Evolutionary conservation across 2,113 vertebrate genomes (phyloP), one percentile per base, ranked within the genome.

Genomic region (Bubalus kerabau): DNA sequence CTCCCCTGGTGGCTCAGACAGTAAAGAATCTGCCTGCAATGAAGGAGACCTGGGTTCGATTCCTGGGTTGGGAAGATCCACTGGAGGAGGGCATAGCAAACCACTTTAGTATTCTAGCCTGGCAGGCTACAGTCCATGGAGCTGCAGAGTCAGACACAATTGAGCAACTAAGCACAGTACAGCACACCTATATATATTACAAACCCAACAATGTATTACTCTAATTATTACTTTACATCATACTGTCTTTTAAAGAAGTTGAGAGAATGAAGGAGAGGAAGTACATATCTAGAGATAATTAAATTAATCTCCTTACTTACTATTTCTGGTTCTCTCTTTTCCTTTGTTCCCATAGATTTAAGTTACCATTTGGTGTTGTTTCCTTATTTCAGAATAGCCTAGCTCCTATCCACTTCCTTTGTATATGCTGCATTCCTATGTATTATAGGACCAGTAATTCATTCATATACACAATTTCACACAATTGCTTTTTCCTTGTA

Each of bases 71-170:
- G 59, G 59, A 30, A 30, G 13, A 62, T 62, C 13, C 59, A 15
- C 1, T 0, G 28, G 28, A 62, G 59, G 13, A 62, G 12, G 13
- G 28, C 59, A 62, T 15, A 13, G 28, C 2, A 62, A 30, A 62
- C 13, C 59, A 60, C 28, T 30, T 60, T 62, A 62, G 1, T 30
- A 62, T 30, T 62, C 28, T 26, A 30, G 59, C 2, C 59, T 30
- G 13, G 28, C 59, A 62, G 59, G 28, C 59, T 30, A 62, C 13
- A 62, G 28, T 62, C 28, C 59, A 62, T 30, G 28, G 59, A 28
- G 59, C 30, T 0, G 0, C 59, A 62, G 28, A 62, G 59, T 62
- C 59, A 62, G 59, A 62, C 59, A 62, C 2, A 62, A 62, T 0
- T 62, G 59, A 62, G 59, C 59, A 62, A 64, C 62, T 8, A 64